Percentiles rank a stretch among this genome's conserved stretches.
phyloP scores from a whole-genome alignment of 2,888 invertebrate genomes.

The Caenorhabditis panamensis region DNA sequence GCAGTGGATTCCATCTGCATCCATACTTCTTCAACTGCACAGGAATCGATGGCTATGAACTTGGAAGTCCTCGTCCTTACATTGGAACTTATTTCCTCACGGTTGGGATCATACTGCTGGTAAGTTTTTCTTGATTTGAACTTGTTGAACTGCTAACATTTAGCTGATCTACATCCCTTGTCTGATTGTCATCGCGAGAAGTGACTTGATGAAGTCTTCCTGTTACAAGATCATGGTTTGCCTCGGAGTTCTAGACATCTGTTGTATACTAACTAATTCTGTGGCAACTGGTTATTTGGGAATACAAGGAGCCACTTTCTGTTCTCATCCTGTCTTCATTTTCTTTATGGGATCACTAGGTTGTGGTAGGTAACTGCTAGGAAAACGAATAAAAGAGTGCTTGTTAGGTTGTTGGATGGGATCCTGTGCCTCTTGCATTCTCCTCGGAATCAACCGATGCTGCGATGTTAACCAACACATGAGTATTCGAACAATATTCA shows the following conservation, averaged over 20 bases:
- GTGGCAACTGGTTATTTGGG: conserved; percentile 47
- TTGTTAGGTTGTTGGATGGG: conserved; percentile 59
- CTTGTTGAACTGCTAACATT: neutral
- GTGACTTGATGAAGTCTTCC: conserved; percentile 54
- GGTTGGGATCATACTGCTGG: conserved; percentile 31
- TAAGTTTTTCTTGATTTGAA: conserved; percentile 22
- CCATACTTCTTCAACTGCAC: conserved; percentile 48
- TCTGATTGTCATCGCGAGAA: conserved; percentile 34
- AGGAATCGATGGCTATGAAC: conserved; percentile 14
- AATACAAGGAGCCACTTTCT: conserved; percentile 43
- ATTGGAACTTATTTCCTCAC: conserved; percentile 40
- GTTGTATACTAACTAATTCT: conserved; percentile 48
- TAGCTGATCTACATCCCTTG: conserved; percentile 53
- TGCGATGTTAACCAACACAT: conserved; percentile 54
- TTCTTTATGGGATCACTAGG: conserved; percentile 47
- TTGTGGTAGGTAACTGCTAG: conserved; percentile 46
- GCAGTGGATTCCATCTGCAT: conserved; percentile 42
- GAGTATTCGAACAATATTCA: conserved; percentile 33
- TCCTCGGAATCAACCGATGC: conserved; percentile 55
- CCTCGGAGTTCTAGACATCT: conserved; percentile 47
- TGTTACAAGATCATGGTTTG: conserved; percentile 62
- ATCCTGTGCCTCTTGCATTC: conserved; percentile 50
- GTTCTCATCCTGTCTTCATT: conserved; percentile 45
- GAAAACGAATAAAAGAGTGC: too few species aligned
- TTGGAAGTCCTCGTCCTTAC: conserved; percentile 35